Base-by-base conservation (phyloP, 2,113 vertebrate genomes). In the Hippocampus zosterae region DNA sequence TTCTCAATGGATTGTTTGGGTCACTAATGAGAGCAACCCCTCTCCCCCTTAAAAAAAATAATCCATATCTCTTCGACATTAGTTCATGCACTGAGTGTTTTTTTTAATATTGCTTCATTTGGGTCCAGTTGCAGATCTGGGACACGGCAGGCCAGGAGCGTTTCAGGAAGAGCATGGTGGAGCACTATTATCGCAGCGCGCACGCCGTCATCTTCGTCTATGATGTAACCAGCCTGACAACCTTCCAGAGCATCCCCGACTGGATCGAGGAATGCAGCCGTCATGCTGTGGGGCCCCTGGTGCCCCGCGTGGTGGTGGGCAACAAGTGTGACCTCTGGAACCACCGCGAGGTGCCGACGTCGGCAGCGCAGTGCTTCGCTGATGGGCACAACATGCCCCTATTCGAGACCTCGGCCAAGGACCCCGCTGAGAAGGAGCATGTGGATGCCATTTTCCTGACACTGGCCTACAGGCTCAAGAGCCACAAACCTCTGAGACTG, bases 151-250 rank as follows among this genome's bases (percentile, higher is more conserved):
- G 92, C 44, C 92, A 93, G 79, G 91, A 92, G 80, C 90, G 92
- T 2, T 92, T 92, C 84, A 78, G 92, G 67, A 91, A 89, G 79
- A 92, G 91, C 81, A 92, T 93, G 92, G 92, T 93, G 87, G 92
- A 93, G 75, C 92, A 92, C 76, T 92, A 93, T 78, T 92, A 92
- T 76, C 86, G 91, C 68, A 91, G 81, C 8, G 90, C 91, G 44
- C 90, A 92, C 1, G 91, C 91, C 3, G 82, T 93, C 75, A 88
- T 93, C 85, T 93, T 93, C 16, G 90, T 93, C 15, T 93, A 92
- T 6, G 92, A 93, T 12, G 82, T 92, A 64, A 92, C 89, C 77
- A 92, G 79, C 72, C 85, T 88, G 44, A 55, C 78, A 5, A 90
- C 92, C 66, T 92, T 93, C 21, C 79, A 91, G 59, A 92, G 85